phyloP scores from a whole-genome alignment of 1,140 invertebrate species.

The Acyrthosiphon pisum region DNA sequence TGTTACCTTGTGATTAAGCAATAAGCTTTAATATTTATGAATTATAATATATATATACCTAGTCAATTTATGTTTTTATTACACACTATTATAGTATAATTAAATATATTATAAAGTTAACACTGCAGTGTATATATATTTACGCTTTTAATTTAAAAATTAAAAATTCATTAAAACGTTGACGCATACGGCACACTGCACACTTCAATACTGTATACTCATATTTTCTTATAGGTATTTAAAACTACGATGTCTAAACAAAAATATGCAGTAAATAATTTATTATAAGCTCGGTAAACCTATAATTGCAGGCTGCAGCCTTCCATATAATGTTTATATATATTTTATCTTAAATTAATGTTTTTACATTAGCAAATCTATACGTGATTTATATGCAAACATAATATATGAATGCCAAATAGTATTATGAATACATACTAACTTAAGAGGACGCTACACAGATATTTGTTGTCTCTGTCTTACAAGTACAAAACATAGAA shows the following conservation, averaged over 20 bases:
- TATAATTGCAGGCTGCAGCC: neutral
- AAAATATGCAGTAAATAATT: neutral
- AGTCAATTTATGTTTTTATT: neutral
- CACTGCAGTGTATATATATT: neutral
- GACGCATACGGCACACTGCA: neutral
- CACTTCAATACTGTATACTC: neutral
- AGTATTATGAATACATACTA: neutral
- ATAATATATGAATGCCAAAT: neutral
- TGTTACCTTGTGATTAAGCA: neutral
- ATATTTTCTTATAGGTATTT: neutral
- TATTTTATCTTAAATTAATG: neutral
- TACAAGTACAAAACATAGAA: too few relatives aligned
- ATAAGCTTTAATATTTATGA: neutral
- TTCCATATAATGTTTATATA: neutral
- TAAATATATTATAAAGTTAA: too few relatives aligned
- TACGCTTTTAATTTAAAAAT: neutral
- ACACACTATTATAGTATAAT: too few relatives aligned
- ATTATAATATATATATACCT: neutral
- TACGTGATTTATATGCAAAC: constrained; percentile 7
- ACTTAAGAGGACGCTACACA: too few relatives aligned
- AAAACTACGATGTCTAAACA: too few relatives aligned
- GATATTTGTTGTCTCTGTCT: too few relatives aligned
- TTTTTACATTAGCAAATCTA: neutral
- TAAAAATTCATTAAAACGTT: neutral
- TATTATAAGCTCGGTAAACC: neutral